Evolutionary conservation across 2,113 vertebrate genomes (phyloP).

Genomic region (Electrona antarctica): DNA sequence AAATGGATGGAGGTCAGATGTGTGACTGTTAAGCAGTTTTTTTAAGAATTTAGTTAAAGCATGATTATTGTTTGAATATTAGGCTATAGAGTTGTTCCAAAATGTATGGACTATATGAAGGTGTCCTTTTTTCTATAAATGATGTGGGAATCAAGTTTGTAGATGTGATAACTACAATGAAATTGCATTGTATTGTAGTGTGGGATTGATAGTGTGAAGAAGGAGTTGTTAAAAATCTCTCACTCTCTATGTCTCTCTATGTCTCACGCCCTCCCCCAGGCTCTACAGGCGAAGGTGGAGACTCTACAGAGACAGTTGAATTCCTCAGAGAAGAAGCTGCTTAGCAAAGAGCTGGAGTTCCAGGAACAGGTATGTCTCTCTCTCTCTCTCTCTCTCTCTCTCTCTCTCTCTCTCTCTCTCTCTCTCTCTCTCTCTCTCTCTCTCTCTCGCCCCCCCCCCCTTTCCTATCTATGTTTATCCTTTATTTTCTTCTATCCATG

Average conservation of each 20-base stretch:
- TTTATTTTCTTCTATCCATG: not conserved
- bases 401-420: slow-evolving; percentile 12
- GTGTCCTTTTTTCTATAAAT: too few species aligned
- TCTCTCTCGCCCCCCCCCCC: slow-evolving; percentile 6
- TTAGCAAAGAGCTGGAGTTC: slow-evolving; percentile 83
- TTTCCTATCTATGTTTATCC: not conserved
- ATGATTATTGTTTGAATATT: too few species aligned
- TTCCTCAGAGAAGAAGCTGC: slow-evolving; percentile 82
- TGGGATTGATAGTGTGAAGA: too few species aligned
- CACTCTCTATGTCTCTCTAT: slow-evolving; percentile 18
- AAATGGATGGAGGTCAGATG: too few species aligned
- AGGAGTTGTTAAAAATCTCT: not conserved
- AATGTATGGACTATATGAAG: too few species aligned
- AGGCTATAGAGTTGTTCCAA: too few species aligned
- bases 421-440: slow-evolving; percentile 27
- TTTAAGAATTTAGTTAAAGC: too few species aligned
- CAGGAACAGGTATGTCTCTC: slow-evolving; percentile 87
- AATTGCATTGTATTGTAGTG: too few species aligned
- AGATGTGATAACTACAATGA: too few species aligned
- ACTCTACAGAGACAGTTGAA: slow-evolving; percentile 75
- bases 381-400: not conserved
- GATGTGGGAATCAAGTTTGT: too few species aligned
- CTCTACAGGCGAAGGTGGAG: slow-evolving; percentile 85
- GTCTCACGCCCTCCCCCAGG: slow-evolving; percentile 69
- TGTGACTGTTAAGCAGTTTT: too few species aligned